Percentiles rank a stretch among this genome's conserved stretches.
Evolutionary conservation across 2,888 invertebrate genomes (phyloP).

Genomic region (Campopleginae sp.): DNA sequence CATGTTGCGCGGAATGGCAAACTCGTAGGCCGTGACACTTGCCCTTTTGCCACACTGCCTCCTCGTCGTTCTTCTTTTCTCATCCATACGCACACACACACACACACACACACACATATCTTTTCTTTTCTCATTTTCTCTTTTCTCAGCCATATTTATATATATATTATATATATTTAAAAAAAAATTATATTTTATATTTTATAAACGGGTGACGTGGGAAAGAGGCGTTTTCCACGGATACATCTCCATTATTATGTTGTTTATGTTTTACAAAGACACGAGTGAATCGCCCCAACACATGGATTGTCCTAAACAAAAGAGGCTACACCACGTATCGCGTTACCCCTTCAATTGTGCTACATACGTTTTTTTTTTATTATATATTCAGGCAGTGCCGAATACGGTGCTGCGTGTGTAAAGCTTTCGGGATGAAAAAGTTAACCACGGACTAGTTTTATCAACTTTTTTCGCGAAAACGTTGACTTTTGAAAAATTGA

Average conservation of each 20-base stretch:
- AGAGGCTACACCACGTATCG: background rate
- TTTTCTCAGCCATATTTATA: too few relatives aligned
- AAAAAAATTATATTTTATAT: too few relatives aligned
- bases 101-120: too few relatives aligned
- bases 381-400: background rate
- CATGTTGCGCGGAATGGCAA: slow-evolving; percentile 43
- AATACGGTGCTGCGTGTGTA: background rate
- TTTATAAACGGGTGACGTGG: slow-evolving; percentile 18
- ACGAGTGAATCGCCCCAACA: background rate
- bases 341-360: background rate
- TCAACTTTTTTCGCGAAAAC: slow-evolving; percentile 12
- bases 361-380: background rate
- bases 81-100: too few relatives aligned
- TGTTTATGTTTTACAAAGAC: background rate
- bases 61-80: slow-evolving; percentile 41
- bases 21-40: slow-evolving; percentile 66
- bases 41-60: slow-evolving; percentile 61
- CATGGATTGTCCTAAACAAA: background rate
- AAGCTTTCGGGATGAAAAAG: slow-evolving; percentile 40
- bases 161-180: too few relatives aligned
- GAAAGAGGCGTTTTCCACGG: slow-evolving; percentile 38
- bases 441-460: slow-evolving; percentile 11
- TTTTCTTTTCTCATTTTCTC: too few relatives aligned
- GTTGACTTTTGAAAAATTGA: slow-evolving; percentile 43
- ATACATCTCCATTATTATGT: slow-evolving; percentile 21